Percentiles rank a stretch among this genome's conserved stretches.
Conservation (phyloP, 1,140 invertebrate species). For the Drosophila pectinifera region DNA sequence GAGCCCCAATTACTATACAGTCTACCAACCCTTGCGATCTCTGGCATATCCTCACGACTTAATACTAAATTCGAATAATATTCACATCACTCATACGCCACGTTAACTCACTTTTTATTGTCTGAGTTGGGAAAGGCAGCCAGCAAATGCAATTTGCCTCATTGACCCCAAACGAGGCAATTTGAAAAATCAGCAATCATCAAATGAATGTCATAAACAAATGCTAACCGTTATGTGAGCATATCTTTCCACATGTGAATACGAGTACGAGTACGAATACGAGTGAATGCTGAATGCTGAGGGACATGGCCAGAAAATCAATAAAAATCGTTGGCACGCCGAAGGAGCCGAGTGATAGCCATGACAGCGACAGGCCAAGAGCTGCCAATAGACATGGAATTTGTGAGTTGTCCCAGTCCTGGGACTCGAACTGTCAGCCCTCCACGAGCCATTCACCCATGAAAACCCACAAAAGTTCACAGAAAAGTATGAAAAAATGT, state of each 20-base stretch:
- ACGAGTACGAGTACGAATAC: constrained; percentile 13
- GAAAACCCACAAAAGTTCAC: constrained; percentile 5
- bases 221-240: constrained; percentile 46
- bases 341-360: constrained; percentile 11
- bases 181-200: constrained; percentile 49
- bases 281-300: constrained; percentile 14
- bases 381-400: constrained; percentile 30
- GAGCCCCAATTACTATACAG: neutral
- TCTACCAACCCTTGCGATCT: too few species aligned
- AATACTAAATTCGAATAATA: constrained; percentile 17
- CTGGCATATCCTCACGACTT: neutral
- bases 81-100: constrained; percentile 34
- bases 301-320: constrained; percentile 33
- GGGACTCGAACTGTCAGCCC: neutral
- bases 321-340: constrained; percentile 44
- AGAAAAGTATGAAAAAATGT: constrained; percentile 18
- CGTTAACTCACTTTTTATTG: constrained; percentile 9
- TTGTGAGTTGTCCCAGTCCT: constrained; percentile 35
- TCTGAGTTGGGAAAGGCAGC: neutral
- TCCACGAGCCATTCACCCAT: constrained; percentile 8
- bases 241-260: constrained; percentile 42
- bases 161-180: constrained; percentile 38
- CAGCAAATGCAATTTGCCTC: constrained; percentile 33
- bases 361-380: constrained; percentile 8
- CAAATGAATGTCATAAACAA: constrained; percentile 53